Base-by-base conservation (phyloP, 1,140 invertebrate species). In the Tribolium madens region DNA sequence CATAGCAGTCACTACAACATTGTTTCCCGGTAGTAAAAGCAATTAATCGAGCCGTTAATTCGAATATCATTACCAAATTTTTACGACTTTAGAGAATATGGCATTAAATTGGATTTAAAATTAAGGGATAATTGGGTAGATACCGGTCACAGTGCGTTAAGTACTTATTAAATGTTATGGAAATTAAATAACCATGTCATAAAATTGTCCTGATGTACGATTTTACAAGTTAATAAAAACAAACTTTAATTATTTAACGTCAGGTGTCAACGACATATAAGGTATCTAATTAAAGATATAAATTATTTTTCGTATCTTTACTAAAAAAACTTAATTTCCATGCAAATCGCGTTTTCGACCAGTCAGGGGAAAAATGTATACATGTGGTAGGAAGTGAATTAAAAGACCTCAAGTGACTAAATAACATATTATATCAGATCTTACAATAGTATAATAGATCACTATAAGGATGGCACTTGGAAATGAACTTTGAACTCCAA, bases 371-470 rank as follows among this genome's bases (percentile, higher is more conserved):
- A 26, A 26, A 26, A 26, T 26, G 3, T 26, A 5, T 26, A 26
- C 6, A 5, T 26, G 21, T 3, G 21, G 21, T 26, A 26, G 21
- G 21, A 26, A 26, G 21, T 3, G 21, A 26, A 26, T 26, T 21
- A 26, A 12, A 33, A 64, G 13, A 64, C 7, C 6, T 5, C 21
- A n/a, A 33, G 1, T 64, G 26, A 33, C 57, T 64, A 64, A 64
- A 64, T 64, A 64, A 64, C 57, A 64, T 64, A 12, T 33, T 31
- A 33, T 57, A 57, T 64, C 57, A 64, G 57, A 64, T 64, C 57
- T 33, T 64, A 64, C 21, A 64, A 33, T 33, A 12, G 10, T 26
- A 60, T 26, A 33, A 64, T n/a, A 10, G n/a, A 6, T 14, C 13
- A 50, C 13, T 12, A 64, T 64, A 13, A 64, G 57, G 31, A 64